A percentile compares a stretch with the other conserved stretches of the same genome.
These are phyloP conservation scores for Aspidoscelis tigris DNA, from an alignment of 2,113 vertebrate genomes.

Conservation along the genomic window DNA sequence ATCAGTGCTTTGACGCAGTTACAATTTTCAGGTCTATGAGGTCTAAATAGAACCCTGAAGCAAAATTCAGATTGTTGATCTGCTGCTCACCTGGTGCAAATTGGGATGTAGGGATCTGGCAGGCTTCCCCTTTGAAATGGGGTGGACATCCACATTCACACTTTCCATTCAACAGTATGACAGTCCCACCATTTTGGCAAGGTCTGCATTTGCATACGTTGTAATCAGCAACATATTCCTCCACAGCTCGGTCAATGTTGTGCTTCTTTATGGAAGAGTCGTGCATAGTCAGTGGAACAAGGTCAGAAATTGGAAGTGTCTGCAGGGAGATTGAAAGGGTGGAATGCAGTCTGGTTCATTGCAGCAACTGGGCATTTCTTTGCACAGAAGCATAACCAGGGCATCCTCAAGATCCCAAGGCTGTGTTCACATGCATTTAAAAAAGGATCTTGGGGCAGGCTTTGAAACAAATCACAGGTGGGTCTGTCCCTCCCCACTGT, in stretches of 20 bases:
- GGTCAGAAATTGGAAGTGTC: constrained; percentile 79
- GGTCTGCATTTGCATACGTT: constrained; percentile 84
- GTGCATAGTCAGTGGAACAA: constrained; percentile 81
- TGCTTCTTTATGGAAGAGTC: constrained; percentile 74
- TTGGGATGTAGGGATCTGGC: constrained; percentile 74
- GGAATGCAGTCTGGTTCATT: not conserved
- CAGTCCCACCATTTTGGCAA: constrained; percentile 85
- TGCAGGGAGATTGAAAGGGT: constrained; percentile 46
- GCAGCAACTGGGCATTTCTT: not conserved
- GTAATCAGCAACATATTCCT: constrained; percentile 85
- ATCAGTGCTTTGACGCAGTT: no score
- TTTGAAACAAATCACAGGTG: no score
- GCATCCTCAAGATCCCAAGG: not conserved
- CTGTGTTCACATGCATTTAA: no score
- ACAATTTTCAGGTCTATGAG: no score
- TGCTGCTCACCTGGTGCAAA: constrained; percentile 66
- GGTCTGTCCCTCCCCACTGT: no score
- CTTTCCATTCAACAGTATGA: constrained; percentile 80
- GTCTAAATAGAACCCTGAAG: not conserved
- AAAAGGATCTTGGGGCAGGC: no score
- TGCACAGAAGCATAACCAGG: not conserved
- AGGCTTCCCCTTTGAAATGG: constrained; percentile 79
- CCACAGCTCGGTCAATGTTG: constrained; percentile 81
- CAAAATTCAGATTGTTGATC: not conserved
- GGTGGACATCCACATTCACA: constrained; percentile 83